Evolutionary conservation across 2,113 vertebrate genomes (phyloP).

Genomic region (Heterotis niloticus): DNA sequence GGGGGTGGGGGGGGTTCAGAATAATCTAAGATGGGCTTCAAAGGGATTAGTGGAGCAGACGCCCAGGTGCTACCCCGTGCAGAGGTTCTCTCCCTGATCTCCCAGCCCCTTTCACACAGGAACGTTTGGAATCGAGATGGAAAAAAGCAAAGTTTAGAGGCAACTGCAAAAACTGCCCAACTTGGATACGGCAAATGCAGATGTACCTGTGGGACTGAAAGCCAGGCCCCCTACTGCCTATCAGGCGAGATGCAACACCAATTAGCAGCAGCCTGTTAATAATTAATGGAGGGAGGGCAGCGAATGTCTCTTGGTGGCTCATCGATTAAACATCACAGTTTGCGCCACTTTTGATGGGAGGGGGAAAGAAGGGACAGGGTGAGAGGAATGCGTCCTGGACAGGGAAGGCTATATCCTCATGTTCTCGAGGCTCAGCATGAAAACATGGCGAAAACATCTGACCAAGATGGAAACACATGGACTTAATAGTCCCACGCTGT

Average conservation of each 20-base stretch:
- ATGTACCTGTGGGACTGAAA: too few species aligned
- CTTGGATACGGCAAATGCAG: too few species aligned
- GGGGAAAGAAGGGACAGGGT: not conserved
- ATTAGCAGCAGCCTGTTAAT: constrained; percentile 24
- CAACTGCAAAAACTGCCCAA: not conserved
- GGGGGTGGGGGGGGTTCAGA: too few species aligned
- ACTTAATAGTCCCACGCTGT: not conserved
- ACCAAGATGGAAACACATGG: not conserved
- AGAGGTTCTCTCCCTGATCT: not conserved
- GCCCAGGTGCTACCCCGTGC: not conserved
- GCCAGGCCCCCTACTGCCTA: not conserved
- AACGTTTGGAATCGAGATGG: constrained; percentile 14
- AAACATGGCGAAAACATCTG: too few species aligned
- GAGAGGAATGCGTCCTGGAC: not conserved
- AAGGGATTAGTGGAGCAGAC: not conserved
- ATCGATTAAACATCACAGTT: constrained; percentile 16
- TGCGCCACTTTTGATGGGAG: constrained; percentile 2
- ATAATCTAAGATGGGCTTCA: not conserved
- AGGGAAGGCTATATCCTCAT: not conserved
- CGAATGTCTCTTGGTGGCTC: not conserved
- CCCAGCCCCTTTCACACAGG: constrained; percentile 1
- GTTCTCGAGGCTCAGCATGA: too few species aligned
- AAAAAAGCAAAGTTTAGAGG: not conserved
- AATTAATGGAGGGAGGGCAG: constrained; percentile 1
- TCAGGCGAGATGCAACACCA: not conserved